A percentile compares a stretch with the other conserved stretches of the same genome.
phyloP scores from a whole-genome alignment of 2,888 invertebrate species.

The Entomobrya multifasciata region DNA sequence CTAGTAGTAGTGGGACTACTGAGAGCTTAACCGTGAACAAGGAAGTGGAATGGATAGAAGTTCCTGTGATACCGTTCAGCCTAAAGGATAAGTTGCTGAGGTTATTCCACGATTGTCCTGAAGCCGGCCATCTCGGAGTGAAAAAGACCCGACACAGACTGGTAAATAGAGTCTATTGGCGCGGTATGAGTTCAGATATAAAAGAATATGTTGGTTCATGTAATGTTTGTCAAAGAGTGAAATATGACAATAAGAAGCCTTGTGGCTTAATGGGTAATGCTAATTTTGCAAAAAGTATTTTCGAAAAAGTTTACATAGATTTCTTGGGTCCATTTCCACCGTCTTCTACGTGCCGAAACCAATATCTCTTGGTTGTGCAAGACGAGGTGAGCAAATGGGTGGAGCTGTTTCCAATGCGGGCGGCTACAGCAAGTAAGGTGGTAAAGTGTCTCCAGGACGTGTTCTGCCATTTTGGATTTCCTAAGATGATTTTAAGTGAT shows the following conservation, averaged over 20 bases:
- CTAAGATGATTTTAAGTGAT: conserved; percentile 64
- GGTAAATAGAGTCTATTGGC: conserved; percentile 68
- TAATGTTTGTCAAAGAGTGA: conserved; percentile 70
- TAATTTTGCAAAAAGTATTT: conserved; percentile 20
- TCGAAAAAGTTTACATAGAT: conserved; percentile 69
- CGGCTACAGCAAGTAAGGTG: conserved; percentile 66
- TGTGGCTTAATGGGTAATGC: conserved; percentile 62
- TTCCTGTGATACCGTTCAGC: conserved; percentile 68
- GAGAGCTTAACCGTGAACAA: too few species aligned
- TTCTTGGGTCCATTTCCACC: conserved; percentile 70
- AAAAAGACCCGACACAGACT: conserved; percentile 68
- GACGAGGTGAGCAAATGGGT: conserved; percentile 71
- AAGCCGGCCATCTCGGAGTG: conserved; percentile 75
- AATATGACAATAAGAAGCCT: conserved; percentile 51
- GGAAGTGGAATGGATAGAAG: conserved; percentile 20
- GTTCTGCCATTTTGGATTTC: conserved; percentile 72
- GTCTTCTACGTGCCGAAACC: conserved; percentile 40
- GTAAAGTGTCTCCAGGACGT: conserved; percentile 67
- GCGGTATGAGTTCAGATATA: conserved; percentile 73
- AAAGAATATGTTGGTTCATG: conserved; percentile 67
- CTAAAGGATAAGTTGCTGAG: conserved; percentile 54
- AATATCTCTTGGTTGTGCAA: conserved; percentile 67
- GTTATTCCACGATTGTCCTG: conserved; percentile 71
- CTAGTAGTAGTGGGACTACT: not conserved
- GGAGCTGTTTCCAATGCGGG: conserved; percentile 71